Conservation (phyloP, 2,797 vertebrate genomes). For the Heterohyrax brucei region DNA sequence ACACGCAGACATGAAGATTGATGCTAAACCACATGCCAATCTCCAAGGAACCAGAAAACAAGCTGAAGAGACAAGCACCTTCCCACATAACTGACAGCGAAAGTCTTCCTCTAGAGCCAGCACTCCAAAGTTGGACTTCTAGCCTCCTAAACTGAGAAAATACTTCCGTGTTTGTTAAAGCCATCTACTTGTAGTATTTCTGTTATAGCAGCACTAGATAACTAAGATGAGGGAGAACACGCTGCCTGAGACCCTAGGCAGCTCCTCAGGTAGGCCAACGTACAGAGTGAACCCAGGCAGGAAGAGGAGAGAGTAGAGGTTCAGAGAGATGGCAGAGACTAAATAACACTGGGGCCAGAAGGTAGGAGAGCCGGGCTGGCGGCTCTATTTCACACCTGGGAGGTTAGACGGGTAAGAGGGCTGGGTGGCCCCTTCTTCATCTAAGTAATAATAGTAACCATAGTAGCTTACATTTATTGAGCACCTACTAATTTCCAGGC, state of each 20-base stretch:
- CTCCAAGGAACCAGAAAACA: background rate
- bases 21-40: background rate
- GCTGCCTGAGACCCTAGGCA: background rate
- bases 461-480: background rate
- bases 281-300: background rate
- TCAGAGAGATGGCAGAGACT: background rate
- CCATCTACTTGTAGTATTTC: background rate
- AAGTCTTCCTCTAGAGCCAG: background rate
- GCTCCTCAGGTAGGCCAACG: background rate
- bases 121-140: background rate
- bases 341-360: background rate
- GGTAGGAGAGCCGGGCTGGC: background rate
- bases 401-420: background rate
- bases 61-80: background rate
- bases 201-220: background rate
- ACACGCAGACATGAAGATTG: background rate
- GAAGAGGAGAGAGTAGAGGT: background rate
- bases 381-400: background rate
- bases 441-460: background rate
- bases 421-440: background rate
- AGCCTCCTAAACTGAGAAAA: background rate
- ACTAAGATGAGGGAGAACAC: background rate
- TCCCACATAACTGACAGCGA: background rate
- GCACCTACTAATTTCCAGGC: background rate
- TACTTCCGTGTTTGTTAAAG: background rate